Evolutionary conservation across 2,888 invertebrate genomes (phyloP), one percentile per base, ranked within the genome.

Genomic region (Lycaena phlaeas): DNA sequence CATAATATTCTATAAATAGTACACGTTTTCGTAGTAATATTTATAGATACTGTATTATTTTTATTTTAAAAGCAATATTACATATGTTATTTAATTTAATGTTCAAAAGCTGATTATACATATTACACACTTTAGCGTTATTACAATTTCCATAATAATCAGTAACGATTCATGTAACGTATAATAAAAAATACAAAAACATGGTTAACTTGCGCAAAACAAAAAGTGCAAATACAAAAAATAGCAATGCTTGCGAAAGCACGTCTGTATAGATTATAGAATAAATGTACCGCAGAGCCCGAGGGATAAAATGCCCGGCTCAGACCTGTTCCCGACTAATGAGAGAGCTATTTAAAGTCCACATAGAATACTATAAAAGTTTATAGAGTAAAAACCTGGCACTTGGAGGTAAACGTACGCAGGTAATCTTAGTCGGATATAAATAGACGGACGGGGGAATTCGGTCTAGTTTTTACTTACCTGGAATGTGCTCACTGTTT

Each of bases 281-380:
- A 38, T 44, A 31, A 38, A 18, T 41, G 27, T 36, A 30, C 39
- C 14, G 9, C 42, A 36, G 44, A 51, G 45, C 47, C 49, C 43
- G 42, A 29, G 46, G 50, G 49, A 53, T 48, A 51, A 46, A 51
- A 49, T 44, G 41, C 45, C 28, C 26, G 43, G 42, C 44, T 40
- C 43, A 51, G 49, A 61, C 65, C 57, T 52, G 61, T 61, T 59
- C 53, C 51, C 48, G 43, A 45, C 50, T 62, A 62, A 61, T 60
- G 59, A 58, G 53, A 42, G 47, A 41, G 57, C 59, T 64, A 64
- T 59, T 57, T 61, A 56, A 54, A 59, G 60, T 51, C 50, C 51
- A 56, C 53, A 53, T 50, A 52, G 51, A 52, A 54, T 54, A 53
- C 54, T 52, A 59, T 56, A 53, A 38, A 53, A 52, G 53, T 41